A percentile compares a stretch with the other conserved stretches of the same genome.
These are phyloP conservation scores for Brachionus sp. DNA, from an alignment of 1,140 invertebrate species.

Conservation along the genomic window DNA sequence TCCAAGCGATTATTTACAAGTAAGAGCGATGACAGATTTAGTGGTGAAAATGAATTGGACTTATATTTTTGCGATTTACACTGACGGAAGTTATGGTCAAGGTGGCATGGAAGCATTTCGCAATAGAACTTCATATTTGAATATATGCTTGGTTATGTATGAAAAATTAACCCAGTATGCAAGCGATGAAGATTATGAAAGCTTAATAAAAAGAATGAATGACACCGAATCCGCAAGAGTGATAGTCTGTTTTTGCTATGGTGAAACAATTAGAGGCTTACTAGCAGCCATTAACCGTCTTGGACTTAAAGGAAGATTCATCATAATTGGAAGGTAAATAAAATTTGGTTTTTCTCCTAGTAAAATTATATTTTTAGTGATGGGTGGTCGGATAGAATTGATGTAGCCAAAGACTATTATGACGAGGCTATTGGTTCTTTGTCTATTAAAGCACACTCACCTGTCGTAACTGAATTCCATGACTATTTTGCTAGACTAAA, in stretches of 20 bases:
- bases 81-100: slow-evolving; percentile 62
- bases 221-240: slow-evolving; percentile 63
- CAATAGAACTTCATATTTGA: slow-evolving; percentile 47
- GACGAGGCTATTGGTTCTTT: slow-evolving; percentile 70
- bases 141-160: slow-evolving; percentile 47
- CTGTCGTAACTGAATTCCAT: slow-evolving; percentile 68
- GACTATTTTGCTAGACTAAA: slow-evolving; percentile 68
- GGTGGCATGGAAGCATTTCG: slow-evolving; percentile 39
- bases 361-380: slow-evolving; percentile 63
- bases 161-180: slow-evolving; percentile 43
- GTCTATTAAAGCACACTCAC: slow-evolving; percentile 65
- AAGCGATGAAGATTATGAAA: slow-evolving; percentile 6
- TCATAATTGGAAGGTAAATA: slow-evolving; percentile 67
- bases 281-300: slow-evolving; percentile 66
- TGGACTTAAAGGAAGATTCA: slow-evolving; percentile 66
- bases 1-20: slow-evolving; percentile 76
- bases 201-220: neutral
- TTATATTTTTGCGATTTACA: slow-evolving; percentile 76
- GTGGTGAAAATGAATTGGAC: slow-evolving; percentile 74
- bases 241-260: slow-evolving; percentile 73
- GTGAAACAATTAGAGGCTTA: slow-evolving; percentile 66
- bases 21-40: slow-evolving; percentile 71
- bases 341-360: neutral
- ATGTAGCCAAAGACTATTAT: slow-evolving; percentile 70
- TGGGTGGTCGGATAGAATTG: slow-evolving; percentile 71